Evolutionary conservation across 2,797 vertebrate species (phyloP).

Genomic region (Pipistrellus pygmaeus): DNA sequence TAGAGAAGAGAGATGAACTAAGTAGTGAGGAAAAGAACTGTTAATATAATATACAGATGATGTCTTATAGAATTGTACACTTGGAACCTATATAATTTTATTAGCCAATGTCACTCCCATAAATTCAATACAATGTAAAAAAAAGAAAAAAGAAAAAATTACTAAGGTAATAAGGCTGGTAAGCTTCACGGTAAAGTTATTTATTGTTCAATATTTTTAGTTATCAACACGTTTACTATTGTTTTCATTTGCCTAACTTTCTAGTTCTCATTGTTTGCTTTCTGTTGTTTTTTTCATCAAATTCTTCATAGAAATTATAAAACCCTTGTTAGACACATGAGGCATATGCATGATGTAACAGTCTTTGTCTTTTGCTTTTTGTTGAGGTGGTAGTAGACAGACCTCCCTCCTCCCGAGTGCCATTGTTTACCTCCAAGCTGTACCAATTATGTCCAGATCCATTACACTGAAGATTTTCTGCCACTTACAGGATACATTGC

Average conservation of each 20-base stretch:
- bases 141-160: too few species aligned
- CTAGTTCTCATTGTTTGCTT: not conserved
- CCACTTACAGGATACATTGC: not conserved
- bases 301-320: not conserved
- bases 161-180: not conserved
- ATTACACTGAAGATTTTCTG: not conserved
- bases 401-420: accelerated
- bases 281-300: not conserved
- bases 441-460: not conserved
- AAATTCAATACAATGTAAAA: not conserved
- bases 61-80: not conserved
- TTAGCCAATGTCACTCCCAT: not conserved
- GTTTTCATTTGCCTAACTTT: not conserved
- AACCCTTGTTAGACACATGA: not conserved
- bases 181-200: not conserved
- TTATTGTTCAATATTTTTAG: not conserved
- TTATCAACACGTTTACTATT: not conserved
- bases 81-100: not conserved
- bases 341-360: accelerated
- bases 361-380: not conserved
- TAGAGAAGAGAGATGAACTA: not conserved
- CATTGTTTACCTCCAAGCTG: not conserved
- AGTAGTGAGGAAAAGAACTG: not conserved
- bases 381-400: not conserved
- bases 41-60: not conserved